Evolutionary conservation across 2,888 invertebrate species (phyloP).

Genomic region (Scaptomyza caliginosa): DNA sequence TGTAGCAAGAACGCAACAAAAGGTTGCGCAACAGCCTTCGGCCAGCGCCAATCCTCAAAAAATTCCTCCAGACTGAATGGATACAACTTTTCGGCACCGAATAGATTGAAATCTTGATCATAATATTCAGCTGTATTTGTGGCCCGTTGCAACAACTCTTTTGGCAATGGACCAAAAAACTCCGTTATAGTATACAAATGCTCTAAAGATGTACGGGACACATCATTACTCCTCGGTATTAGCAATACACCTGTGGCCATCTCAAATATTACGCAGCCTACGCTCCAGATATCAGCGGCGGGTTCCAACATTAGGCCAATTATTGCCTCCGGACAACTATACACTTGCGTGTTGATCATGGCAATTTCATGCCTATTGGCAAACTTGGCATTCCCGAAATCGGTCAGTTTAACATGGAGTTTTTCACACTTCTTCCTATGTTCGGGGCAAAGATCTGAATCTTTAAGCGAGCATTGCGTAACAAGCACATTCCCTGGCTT

Average conservation of each 20-base stretch:
- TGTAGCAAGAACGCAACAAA: constrained; percentile 97
- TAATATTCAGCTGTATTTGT: neutral
- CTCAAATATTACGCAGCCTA: constrained; percentile 99
- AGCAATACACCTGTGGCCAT: constrained; percentile 98
- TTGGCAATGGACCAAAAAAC: neutral
- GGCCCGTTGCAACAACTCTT: neutral
- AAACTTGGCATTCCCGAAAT: constrained; percentile 99
- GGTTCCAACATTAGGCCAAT: constrained; percentile 97
- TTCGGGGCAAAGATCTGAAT: constrained; percentile 87
- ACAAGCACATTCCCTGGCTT: constrained; percentile 31
- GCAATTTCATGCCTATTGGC: constrained; percentile 86
- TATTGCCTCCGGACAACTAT: constrained; percentile 97
- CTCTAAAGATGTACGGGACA: constrained; percentile 86
- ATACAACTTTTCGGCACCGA: neutral
- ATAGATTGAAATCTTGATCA: neutral
- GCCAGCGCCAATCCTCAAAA: constrained; percentile 94
- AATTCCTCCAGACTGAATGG: constrained; percentile 88
- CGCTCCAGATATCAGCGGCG: constrained; percentile 99
- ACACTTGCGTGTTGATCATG: constrained; percentile 95
- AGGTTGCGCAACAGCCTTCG: constrained; percentile 91
- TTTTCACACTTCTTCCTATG: constrained; percentile 79
- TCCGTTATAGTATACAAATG: neutral
- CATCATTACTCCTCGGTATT: constrained; percentile 98
- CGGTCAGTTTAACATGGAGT: constrained; percentile 97
- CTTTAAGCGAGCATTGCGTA: neutral